These are phyloP conservation scores for Melitaea athalia DNA, from an alignment of 2,888 invertebrate species.

Conservation along the genomic window DNA sequence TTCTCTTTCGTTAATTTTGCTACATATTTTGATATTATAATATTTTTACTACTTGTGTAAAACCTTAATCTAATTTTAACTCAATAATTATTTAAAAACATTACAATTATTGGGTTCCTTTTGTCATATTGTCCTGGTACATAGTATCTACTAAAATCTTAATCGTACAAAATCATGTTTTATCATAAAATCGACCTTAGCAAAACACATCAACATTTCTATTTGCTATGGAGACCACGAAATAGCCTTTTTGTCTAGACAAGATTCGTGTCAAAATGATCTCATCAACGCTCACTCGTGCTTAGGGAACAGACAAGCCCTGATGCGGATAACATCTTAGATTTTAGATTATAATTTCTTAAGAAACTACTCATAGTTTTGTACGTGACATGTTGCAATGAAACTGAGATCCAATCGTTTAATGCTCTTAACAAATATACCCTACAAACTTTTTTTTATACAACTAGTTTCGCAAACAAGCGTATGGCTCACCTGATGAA, in stretches of 20 bases:
- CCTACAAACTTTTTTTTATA: not conserved
- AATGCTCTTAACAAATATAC: not conserved
- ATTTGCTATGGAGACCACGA: conserved; percentile 3
- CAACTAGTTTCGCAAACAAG: too few relatives aligned
- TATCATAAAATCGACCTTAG: not conserved
- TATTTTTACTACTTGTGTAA: too few relatives aligned
- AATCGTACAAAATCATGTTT: too few relatives aligned
- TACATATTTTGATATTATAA: too few relatives aligned
- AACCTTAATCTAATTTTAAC: too few relatives aligned
- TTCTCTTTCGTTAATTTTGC: too few relatives aligned
- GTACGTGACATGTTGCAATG: not conserved
- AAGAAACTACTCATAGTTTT: conserved; percentile 1
- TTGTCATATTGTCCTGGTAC: too few relatives aligned
- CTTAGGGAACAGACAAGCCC: conserved; percentile 22
- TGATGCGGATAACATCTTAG: conserved; percentile 30
- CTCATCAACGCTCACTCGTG: conserved; percentile 27
- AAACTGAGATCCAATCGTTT: not conserved
- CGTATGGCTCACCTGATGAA: too few relatives aligned
- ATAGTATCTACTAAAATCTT: too few relatives aligned
- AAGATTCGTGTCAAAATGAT: conserved; percentile 31
- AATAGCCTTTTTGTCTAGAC: conserved; percentile 25
- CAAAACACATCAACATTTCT: not conserved
- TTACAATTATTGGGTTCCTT: too few relatives aligned
- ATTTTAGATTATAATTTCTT: conserved; percentile 28
- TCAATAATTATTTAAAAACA: too few relatives aligned